Evolutionary conservation across 2,888 invertebrate genomes (phyloP).

Genomic region (Dicyrtoma fusca): DNA sequence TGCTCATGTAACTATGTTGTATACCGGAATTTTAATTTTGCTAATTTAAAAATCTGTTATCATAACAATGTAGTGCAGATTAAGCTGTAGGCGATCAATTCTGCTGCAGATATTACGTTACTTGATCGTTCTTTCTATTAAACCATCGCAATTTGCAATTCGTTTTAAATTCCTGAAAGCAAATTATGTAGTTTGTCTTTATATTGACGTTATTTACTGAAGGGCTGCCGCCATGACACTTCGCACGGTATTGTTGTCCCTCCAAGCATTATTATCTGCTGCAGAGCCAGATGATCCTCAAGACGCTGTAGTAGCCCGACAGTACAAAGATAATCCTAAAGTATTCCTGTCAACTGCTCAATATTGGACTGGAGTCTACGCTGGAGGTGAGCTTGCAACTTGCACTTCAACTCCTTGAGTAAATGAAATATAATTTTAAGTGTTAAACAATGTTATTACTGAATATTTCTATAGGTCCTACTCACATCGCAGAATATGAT

Average conservation of each 20-base stretch:
- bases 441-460: neutral
- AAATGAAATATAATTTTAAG: neutral
- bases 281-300: slow-evolving; percentile 94
- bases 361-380: slow-evolving; percentile 96
- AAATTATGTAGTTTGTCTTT: no score
- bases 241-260: slow-evolving; percentile 89
- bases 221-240: slow-evolving; percentile 99
- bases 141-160: no score
- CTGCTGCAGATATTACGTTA: no score
- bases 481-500: slow-evolving; percentile 77
- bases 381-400: slow-evolving; percentile 69
- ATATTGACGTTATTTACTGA: slow-evolving; percentile 7
- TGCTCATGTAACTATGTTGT: no score
- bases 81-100: no score
- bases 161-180: no score
- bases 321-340: slow-evolving; percentile 82
- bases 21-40: no score
- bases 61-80: no score
- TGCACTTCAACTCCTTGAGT: no score
- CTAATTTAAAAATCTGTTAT: no score
- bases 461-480: slow-evolving; percentile 61
- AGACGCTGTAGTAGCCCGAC: slow-evolving; percentile 96
- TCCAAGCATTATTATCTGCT: slow-evolving; percentile 91
- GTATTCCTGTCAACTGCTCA: slow-evolving; percentile 89
- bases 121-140: no score